Evolutionary conservation across 2,113 vertebrate genomes (phyloP).

Genomic region (Natator depressus): DNA sequence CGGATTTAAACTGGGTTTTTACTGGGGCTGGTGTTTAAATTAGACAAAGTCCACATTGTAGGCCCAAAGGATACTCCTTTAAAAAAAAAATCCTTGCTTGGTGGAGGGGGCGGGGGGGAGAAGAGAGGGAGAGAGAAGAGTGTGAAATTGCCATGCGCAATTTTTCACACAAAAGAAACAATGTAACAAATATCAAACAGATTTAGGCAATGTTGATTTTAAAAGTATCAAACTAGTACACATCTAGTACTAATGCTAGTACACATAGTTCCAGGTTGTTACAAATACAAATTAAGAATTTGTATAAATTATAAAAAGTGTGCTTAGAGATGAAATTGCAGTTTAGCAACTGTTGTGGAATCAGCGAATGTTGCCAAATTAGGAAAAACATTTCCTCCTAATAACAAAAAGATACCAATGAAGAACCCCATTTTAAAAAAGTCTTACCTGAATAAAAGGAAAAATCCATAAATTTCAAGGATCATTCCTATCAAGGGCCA

Average conservation of each 20-base stretch:
- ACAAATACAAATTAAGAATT: not conserved
- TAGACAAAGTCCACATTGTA: not conserved
- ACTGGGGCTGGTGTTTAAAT: not conserved
- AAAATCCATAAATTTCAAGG: slow-evolving; percentile 97
- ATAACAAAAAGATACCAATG: not conserved
- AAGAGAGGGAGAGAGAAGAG: not conserved
- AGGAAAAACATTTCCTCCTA: not conserved
- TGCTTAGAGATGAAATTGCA: not conserved
- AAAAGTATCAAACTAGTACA: not conserved
- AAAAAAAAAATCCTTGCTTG: not conserved
- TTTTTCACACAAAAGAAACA: not conserved
- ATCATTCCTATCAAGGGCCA: slow-evolving; percentile 97
- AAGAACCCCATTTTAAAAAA: not conserved
- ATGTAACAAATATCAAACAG: not conserved
- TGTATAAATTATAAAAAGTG: not conserved
- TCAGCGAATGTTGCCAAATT: not conserved
- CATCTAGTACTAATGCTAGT: no score
- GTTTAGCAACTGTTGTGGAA: not conserved
- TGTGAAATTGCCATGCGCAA: not conserved
- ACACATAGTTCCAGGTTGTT: not conserved
- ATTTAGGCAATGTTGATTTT: not conserved
- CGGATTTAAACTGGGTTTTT: not conserved
- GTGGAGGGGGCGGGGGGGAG: not conserved
- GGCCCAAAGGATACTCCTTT: not conserved
- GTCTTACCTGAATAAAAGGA: slow-evolving; percentile 94